Evolutionary conservation across 2,113 vertebrate genomes (phyloP).

Genomic region (Channa maculata): DNA sequence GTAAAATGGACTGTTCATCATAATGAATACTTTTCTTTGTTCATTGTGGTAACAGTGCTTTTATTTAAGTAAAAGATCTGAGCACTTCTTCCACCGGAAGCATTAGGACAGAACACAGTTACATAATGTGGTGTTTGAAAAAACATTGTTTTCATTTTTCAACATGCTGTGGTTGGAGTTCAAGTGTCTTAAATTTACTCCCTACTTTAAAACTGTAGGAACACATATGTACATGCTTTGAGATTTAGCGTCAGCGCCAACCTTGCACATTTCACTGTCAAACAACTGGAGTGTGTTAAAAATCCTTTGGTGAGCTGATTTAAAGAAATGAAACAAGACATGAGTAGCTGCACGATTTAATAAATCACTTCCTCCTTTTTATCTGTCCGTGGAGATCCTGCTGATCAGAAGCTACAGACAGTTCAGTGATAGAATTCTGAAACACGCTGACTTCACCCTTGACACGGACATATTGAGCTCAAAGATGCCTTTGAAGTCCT

Average conservation of each 20-base stretch:
- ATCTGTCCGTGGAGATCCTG: neutral
- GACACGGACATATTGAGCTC: neutral
- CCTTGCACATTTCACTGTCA: too few species aligned
- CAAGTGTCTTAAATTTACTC: neutral
- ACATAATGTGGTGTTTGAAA: neutral
- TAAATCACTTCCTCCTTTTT: slow-evolving; percentile 10
- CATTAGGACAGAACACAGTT: neutral
- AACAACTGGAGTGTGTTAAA: neutral
- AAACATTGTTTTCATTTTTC: neutral
- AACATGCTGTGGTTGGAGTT: slow-evolving; percentile 4
- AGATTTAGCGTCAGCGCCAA: too few species aligned
- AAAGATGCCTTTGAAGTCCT: slow-evolving; percentile 53
- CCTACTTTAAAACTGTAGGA: too few species aligned
- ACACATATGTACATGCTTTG: too few species aligned
- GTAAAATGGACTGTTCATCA: too few species aligned
- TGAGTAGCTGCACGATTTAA: slow-evolving; percentile 12
- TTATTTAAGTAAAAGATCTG: too few species aligned
- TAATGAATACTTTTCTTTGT: too few species aligned
- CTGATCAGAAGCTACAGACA: slow-evolving; percentile 22
- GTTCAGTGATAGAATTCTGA: slow-evolving; percentile 4
- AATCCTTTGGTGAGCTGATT: neutral
- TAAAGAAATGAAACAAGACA: slow-evolving; percentile 20
- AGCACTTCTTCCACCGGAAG: too few species aligned
- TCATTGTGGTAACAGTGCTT: too few species aligned
- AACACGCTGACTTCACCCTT: slow-evolving; percentile 39